phyloP scores from a whole-genome alignment of 1,140 invertebrate genomes.

The Orchesella cincta region DNA sequence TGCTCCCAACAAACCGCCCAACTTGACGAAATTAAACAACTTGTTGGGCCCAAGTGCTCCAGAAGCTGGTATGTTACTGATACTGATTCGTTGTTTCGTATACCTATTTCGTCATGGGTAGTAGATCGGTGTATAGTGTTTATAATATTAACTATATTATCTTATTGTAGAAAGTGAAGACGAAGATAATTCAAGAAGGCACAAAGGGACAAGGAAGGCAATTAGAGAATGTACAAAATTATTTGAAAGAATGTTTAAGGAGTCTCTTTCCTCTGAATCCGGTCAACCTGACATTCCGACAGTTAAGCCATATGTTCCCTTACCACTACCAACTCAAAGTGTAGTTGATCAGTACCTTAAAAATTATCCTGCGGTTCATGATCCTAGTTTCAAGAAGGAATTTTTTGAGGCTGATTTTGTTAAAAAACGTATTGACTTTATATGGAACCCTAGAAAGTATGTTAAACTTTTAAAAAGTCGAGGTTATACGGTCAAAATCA shows the following conservation, averaged over 20 bases:
- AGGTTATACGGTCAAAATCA: slow-evolving; percentile 41
- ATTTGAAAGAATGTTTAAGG: background rate
- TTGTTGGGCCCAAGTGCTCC: background rate
- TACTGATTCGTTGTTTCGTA: no score
- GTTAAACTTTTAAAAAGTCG: background rate
- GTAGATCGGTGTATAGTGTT: no score
- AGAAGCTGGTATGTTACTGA: no score
- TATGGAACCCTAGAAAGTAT: slow-evolving; percentile 43
- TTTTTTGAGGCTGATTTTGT: background rate
- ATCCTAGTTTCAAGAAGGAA: slow-evolving; percentile 13
- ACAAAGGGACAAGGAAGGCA: no score
- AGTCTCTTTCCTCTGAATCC: background rate
- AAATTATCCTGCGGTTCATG: slow-evolving; percentile 18
- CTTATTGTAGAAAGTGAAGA: no score
- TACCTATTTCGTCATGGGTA: no score
- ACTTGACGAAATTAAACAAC: slow-evolving; percentile 8
- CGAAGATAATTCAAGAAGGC: no score
- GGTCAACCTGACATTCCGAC: background rate
- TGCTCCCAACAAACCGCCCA: slow-evolving; percentile 4
- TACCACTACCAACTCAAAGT: slow-evolving; percentile 32
- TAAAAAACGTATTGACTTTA: slow-evolving; percentile 37
- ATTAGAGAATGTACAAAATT: background rate
- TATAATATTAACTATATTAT: no score
- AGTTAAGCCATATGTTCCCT: slow-evolving; percentile 21
- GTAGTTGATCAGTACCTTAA: slow-evolving; percentile 22